Evolutionary conservation across 2,888 invertebrate genomes (phyloP).

Genomic region (Troglohyphantes excavatus): DNA sequence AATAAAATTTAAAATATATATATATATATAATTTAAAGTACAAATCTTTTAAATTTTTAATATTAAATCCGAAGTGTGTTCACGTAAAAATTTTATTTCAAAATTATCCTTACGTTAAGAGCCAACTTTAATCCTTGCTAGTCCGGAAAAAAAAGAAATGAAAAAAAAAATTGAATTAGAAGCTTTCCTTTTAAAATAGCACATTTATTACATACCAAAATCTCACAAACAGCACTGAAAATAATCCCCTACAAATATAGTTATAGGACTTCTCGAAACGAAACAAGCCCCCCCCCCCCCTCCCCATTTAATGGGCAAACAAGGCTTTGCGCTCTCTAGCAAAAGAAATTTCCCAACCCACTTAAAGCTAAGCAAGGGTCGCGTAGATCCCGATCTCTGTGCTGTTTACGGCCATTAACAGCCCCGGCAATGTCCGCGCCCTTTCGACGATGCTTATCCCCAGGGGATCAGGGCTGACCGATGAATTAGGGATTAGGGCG

Average conservation of each 20-base stretch:
- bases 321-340: neutral
- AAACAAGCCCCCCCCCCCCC: too few relatives aligned
- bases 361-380: conserved; percentile 38
- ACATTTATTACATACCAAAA: neutral
- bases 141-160: too few relatives aligned
- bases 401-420: conserved; percentile 68
- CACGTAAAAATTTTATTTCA: too few relatives aligned
- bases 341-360: conserved; percentile 22
- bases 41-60: too few relatives aligned
- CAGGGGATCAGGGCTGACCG: conserved; percentile 53
- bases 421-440: neutral
- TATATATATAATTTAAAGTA: too few relatives aligned
- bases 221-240: neutral
- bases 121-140: too few relatives aligned
- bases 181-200: neutral
- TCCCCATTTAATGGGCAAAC: neutral
- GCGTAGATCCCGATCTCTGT: conserved; percentile 55
- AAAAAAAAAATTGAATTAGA: too few relatives aligned
- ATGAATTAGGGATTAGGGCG: conserved; percentile 56
- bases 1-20: too few relatives aligned
- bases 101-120: too few relatives aligned
- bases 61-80: too few relatives aligned
- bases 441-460: conserved; percentile 1
- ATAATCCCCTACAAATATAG: neutral
- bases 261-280: neutral